These are phyloP conservation scores for Apteryx owenii DNA, from an alignment of 2,113 vertebrate species.

Conservation along the genomic window DNA sequence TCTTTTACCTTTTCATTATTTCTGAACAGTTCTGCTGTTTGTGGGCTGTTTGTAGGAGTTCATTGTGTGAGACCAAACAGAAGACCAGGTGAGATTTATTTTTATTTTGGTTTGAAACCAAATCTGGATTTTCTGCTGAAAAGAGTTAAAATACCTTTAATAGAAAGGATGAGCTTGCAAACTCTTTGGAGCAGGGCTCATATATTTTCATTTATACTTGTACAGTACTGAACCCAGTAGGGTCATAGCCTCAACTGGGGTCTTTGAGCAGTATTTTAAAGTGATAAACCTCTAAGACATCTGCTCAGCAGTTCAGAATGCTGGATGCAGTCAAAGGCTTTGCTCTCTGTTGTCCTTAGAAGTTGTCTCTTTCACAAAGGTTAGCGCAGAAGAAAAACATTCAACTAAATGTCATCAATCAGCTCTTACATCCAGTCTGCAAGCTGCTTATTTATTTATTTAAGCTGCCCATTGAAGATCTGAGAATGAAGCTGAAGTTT, in stretches of 20 bases:
- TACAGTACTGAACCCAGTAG: accelerated
- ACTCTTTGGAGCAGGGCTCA: background rate
- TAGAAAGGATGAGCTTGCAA: background rate
- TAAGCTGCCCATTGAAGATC: background rate
- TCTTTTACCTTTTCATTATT: background rate
- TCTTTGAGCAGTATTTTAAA: background rate
- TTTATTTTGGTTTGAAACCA: background rate
- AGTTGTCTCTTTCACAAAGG: background rate
- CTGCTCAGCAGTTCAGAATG: background rate
- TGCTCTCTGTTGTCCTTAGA: background rate
- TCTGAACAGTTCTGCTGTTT: background rate
- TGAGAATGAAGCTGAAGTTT: background rate
- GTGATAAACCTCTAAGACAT: background rate
- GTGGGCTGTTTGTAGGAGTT: background rate
- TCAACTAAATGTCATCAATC: background rate
- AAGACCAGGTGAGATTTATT: background rate
- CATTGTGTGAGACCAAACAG: background rate
- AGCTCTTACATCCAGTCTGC: background rate
- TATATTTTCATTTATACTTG: background rate
- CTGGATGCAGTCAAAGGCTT: background rate
- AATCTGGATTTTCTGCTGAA: background rate
- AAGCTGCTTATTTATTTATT: too few species aligned
- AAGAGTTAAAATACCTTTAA: background rate
- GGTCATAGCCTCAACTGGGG: background rate
- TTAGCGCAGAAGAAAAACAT: background rate